Conservation (phyloP, 2,888 invertebrate species). For the Caenorhabditis afra region DNA sequence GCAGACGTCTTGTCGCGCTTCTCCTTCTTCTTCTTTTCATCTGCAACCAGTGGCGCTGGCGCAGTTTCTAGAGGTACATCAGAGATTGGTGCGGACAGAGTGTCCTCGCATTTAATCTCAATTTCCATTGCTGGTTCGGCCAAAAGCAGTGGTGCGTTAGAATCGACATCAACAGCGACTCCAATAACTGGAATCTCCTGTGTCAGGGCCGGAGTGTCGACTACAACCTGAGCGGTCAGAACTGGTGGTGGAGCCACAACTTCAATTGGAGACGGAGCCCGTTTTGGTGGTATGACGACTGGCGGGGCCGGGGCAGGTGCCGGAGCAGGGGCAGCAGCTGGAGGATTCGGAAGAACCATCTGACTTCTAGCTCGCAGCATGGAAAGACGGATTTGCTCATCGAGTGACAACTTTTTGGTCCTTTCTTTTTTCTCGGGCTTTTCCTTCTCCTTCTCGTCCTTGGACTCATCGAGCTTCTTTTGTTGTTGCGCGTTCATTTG, state of each 20-base stretch:
- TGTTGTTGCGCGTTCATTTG: slow-evolving; percentile 39
- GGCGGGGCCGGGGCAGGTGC: not conserved
- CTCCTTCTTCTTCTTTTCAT: slow-evolving; percentile 44
- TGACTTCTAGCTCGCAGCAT: slow-evolving; percentile 27
- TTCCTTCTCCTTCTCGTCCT: slow-evolving; percentile 43
- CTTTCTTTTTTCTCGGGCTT: slow-evolving; percentile 24
- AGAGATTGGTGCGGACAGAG: not conserved
- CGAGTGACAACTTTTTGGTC: slow-evolving; percentile 13
- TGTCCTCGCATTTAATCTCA: slow-evolving; percentile 25
- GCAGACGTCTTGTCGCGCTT: slow-evolving; percentile 44
- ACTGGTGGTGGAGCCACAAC: not conserved
- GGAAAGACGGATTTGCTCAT: slow-evolving; percentile 33
- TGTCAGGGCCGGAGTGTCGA: not conserved
- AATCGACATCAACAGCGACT: slow-evolving; percentile 12
- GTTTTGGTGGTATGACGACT: not conserved
- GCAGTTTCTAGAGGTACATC: not conserved
- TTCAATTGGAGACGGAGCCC: not conserved
- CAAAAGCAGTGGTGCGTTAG: slow-evolving; percentile 1
- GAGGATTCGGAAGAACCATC: slow-evolving; percentile 33
- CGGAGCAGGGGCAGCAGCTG: not conserved
- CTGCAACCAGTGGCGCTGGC: too few relatives aligned
- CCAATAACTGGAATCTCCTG: slow-evolving; percentile 23
- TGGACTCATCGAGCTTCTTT: slow-evolving; percentile 16
- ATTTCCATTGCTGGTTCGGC: slow-evolving; percentile 35
- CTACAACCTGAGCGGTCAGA: not conserved